These are phyloP conservation scores for Caenorhabditis remanei DNA, from an alignment of 1,140 invertebrate species.

Conservation along the genomic window DNA sequence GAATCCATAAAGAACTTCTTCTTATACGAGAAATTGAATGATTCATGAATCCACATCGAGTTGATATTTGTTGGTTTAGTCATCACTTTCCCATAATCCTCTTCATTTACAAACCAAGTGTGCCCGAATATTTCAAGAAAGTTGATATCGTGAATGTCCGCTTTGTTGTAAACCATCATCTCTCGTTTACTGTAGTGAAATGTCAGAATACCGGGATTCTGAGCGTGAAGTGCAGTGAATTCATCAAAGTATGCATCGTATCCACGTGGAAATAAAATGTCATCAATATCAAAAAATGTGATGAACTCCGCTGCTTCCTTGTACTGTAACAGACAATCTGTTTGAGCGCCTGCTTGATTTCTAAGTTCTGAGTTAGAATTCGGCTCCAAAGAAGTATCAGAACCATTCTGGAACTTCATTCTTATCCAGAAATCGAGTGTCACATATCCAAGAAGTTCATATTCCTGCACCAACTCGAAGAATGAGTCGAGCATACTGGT, in stretches of 20 bases:
- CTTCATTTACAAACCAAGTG: constrained; percentile 27
- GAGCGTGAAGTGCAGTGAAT: not conserved
- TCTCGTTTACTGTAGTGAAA: not conserved
- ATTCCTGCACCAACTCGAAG: constrained; percentile 32
- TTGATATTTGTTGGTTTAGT: not conserved
- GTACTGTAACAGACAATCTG: constrained; percentile 53
- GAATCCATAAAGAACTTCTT: not conserved
- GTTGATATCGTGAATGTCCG: not conserved
- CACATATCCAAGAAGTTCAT: constrained; percentile 36
- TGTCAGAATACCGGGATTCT: not conserved
- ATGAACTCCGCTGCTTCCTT: constrained; percentile 55
- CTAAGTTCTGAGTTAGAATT: constrained; percentile 44
- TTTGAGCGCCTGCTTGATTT: constrained; percentile 54
- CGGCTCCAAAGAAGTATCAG: not conserved
- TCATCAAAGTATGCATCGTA: constrained; percentile 22
- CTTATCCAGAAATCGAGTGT: constrained; percentile 41
- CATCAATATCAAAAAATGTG: constrained; percentile 55
- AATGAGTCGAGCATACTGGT: constrained; percentile 52
- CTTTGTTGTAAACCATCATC: not conserved
- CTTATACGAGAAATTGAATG: not conserved
- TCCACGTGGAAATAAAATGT: constrained; percentile 40
- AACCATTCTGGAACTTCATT: not conserved
- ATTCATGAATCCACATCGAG: constrained; percentile 30
- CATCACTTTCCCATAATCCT: constrained; percentile 8
- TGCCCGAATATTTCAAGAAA: not conserved